Evolutionary conservation across 2,888 invertebrate species (phyloP).

Genomic region (Candidula unifasciata): DNA sequence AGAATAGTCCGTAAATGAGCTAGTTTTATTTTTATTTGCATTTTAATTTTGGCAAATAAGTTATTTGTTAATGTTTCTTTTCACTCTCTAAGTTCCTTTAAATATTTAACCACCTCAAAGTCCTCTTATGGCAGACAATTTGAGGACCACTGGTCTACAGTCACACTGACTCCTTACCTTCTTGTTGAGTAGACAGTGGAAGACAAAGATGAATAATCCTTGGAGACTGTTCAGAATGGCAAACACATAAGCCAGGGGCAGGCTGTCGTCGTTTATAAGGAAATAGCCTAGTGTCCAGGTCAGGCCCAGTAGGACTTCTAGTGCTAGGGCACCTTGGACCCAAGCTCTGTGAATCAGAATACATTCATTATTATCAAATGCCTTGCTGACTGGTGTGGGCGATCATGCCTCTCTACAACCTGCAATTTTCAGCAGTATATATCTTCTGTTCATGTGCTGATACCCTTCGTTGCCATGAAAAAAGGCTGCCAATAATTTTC

Average conservation of each 20-base stretch:
- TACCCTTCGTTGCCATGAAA: too few species aligned
- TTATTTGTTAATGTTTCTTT: too few species aligned
- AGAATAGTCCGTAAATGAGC: background rate
- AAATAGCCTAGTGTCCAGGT: conserved; percentile 73
- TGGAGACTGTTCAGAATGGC: conserved; percentile 71
- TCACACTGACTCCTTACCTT: conserved; percentile 59
- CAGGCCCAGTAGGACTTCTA: conserved; percentile 60
- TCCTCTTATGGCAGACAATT: too few species aligned
- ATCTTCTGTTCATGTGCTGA: too few species aligned
- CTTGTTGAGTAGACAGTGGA: conserved; percentile 72
- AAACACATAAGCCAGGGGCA: conserved; percentile 70
- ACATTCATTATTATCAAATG: too few species aligned
- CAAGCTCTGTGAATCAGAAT: conserved; percentile 53
- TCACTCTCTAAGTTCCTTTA: too few species aligned
- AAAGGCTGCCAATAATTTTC: too few species aligned
- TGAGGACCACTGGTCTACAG: conserved; percentile 57
- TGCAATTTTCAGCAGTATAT: too few species aligned
- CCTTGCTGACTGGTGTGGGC: too few species aligned
- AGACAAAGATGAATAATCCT: conserved; percentile 72
- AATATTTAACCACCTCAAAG: too few species aligned
- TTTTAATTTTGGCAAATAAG: too few species aligned
- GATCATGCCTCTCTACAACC: too few species aligned
- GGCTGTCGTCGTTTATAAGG: conserved; percentile 65
- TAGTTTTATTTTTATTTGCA: background rate
- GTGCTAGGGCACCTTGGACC: conserved; percentile 58